Evolutionary conservation across 2,113 vertebrate species (phyloP).

Genomic region (Carlito syrichta): DNA sequence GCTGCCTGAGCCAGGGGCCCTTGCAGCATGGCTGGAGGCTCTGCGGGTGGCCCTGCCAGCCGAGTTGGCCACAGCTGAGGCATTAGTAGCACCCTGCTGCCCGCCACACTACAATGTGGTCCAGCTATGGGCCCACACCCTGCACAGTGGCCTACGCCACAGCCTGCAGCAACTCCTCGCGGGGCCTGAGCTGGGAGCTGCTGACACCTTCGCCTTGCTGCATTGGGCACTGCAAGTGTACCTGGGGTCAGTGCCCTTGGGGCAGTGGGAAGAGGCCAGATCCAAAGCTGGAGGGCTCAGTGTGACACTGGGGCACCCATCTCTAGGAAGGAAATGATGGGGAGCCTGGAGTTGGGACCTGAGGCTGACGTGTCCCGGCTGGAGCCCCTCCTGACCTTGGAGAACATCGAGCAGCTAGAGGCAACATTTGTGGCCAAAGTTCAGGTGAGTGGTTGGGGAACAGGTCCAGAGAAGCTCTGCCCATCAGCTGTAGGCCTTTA

Average conservation of each 20-base stretch:
- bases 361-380: constrained; percentile 87
- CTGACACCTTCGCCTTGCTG: constrained; percentile 92
- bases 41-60: constrained; percentile 89
- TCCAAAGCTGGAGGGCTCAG: background rate
- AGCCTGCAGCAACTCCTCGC: constrained; percentile 89
- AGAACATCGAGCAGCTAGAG: constrained; percentile 90
- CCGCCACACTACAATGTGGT: constrained; percentile 91
- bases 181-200: constrained; percentile 90
- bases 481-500: background rate
- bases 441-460: constrained; percentile 80
- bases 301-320: background rate
- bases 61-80: constrained; percentile 88
- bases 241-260: constrained; percentile 86
- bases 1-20: constrained; percentile 75
- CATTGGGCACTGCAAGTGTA: constrained; percentile 93
- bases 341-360: constrained; percentile 87
- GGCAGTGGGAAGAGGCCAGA: background rate
- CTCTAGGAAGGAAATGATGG: constrained; percentile 93
- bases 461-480: background rate
- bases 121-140: constrained; percentile 85
- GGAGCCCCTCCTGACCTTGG: constrained; percentile 88
- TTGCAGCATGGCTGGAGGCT: constrained; percentile 88
- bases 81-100: constrained; percentile 93
- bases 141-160: constrained; percentile 86
- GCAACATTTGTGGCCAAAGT: constrained; percentile 91